phyloP scores from a whole-genome alignment of 2,888 invertebrate genomes.

The Mongoloraphidia duomilia region DNA sequence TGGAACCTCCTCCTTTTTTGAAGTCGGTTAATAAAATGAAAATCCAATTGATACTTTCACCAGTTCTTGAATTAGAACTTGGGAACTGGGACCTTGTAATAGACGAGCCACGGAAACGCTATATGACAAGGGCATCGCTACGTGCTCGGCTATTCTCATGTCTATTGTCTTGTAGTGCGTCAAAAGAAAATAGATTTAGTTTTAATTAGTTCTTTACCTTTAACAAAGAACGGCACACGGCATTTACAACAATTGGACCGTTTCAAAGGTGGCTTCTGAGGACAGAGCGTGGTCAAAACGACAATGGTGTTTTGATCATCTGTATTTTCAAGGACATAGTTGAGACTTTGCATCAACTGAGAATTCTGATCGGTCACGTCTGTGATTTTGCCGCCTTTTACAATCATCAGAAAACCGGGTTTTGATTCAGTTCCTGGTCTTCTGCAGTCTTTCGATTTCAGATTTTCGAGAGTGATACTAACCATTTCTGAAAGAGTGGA shows the following conservation, averaged over 20 bases:
- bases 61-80: too few relatives aligned
- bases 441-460: neutral
- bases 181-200: too few relatives aligned
- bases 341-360: slow-evolving; percentile 21
- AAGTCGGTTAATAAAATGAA: too few relatives aligned
- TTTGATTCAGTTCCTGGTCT: too few relatives aligned
- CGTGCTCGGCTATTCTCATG: too few relatives aligned
- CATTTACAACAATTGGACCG: neutral
- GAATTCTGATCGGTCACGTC: slow-evolving; percentile 20
- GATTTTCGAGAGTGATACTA: neutral
- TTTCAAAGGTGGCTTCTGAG: slow-evolving; percentile 3
- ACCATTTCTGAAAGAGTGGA: slow-evolving; percentile 1
- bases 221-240: neutral
- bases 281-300: slow-evolving; percentile 19
- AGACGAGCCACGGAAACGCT: too few relatives aligned
- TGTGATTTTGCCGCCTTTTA: slow-evolving; percentile 19
- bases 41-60: too few relatives aligned
- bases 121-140: too few relatives aligned
- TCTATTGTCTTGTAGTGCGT: too few relatives aligned
- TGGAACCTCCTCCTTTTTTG: too few relatives aligned
- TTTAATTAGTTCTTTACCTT: neutral
- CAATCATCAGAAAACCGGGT: slow-evolving; percentile 16
- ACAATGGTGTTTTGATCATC: slow-evolving; percentile 20
- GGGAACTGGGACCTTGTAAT: too few relatives aligned
- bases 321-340: slow-evolving; percentile 21